phyloP scores from a whole-genome alignment of 2,888 invertebrate species.

The Lamellibrachia satsuma region DNA sequence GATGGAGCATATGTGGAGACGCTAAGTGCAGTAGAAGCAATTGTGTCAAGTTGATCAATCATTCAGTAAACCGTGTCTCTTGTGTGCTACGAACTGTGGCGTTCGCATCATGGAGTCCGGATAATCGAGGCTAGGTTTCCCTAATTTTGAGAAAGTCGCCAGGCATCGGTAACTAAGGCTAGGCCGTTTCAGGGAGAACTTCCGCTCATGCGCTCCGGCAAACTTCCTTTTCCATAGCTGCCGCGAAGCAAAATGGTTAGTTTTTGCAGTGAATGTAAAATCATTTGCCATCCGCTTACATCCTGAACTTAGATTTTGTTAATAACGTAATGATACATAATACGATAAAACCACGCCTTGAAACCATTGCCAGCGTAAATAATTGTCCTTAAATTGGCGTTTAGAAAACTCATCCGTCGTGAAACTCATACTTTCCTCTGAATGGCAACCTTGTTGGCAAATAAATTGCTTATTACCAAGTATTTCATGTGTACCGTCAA shows the following conservation, averaged over 20 bases:
- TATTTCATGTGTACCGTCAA: background rate
- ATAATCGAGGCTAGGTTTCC: no score
- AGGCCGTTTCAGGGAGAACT: background rate
- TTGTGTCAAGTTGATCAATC: no score
- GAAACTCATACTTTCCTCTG: background rate
- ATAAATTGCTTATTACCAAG: background rate
- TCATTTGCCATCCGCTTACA: background rate
- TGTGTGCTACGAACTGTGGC: no score
- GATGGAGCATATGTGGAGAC: no score
- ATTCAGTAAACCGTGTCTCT: no score
- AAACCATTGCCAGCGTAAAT: background rate
- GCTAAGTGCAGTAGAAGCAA: no score
- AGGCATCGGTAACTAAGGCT: background rate
- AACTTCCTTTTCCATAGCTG: constrained; percentile 13
- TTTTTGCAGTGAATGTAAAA: background rate
- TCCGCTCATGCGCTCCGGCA: background rate
- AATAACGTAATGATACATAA: background rate
- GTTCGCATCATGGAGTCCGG: background rate
- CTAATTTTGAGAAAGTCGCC: background rate
- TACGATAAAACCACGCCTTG: background rate
- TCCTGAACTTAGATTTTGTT: background rate
- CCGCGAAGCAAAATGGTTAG: constrained; percentile 17
- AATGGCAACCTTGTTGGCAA: background rate
- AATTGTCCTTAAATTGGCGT: background rate
- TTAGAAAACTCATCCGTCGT: background rate